A percentile compares a stretch with the other conserved stretches of the same genome.
Evolutionary conservation across 2,888 invertebrate genomes (phyloP).

Genomic region (Amblyjoppa proteus): DNA sequence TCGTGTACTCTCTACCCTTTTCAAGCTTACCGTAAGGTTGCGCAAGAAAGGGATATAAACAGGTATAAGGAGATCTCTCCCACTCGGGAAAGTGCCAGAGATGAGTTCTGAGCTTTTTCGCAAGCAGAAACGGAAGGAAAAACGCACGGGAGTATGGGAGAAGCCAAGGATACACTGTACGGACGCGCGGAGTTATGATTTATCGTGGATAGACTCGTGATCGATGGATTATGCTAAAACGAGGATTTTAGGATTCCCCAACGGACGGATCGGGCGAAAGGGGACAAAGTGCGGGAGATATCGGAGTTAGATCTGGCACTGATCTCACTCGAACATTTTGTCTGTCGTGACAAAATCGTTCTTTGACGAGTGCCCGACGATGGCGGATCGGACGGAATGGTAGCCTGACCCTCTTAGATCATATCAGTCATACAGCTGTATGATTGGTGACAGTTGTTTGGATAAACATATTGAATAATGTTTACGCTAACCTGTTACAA

Average conservation of each 20-base stretch:
- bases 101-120: conserved; percentile 28
- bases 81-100: conserved; percentile 27
- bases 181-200: conserved; percentile 7
- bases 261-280: not conserved
- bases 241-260: not conserved
- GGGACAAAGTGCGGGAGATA: not conserved
- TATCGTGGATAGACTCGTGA: not conserved
- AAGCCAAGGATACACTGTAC: conserved; percentile 3
- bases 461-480: too few species aligned
- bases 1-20: conserved; percentile 37
- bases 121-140: not conserved
- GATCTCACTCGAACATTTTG: not conserved
- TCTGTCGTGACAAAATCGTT: not conserved
- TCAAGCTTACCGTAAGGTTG: conserved; percentile 65
- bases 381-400: too few species aligned
- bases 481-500: too few species aligned
- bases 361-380: not conserved
- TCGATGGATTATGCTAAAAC: conserved; percentile 1
- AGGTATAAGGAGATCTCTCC: conserved; percentile 30
- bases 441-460: too few species aligned
- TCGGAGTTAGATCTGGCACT: not conserved
- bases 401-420: too few species aligned
- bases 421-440: too few species aligned
- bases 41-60: conserved; percentile 53
- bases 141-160: not conserved